Evolutionary conservation across 2,797 vertebrate species (phyloP).

Genomic region (Antennarius maculatus): DNA sequence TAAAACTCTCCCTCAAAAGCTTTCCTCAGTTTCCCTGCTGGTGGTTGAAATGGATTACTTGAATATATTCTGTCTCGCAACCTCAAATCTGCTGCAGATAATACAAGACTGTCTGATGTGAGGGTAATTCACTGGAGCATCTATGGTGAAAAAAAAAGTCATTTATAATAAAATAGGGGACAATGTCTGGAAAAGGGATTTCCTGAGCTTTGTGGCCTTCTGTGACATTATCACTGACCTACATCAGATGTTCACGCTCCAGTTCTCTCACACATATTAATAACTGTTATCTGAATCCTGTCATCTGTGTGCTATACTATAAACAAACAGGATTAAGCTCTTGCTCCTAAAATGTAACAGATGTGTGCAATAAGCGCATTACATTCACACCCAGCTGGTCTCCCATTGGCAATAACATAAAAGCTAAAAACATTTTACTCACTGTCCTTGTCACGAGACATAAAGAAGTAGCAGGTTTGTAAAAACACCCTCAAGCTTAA

Average conservation of each 20-base stretch:
- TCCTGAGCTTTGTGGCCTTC: slow-evolving; percentile 32
- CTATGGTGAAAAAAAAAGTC: slow-evolving; percentile 17
- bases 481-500: slow-evolving; percentile 1
- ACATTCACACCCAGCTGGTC: slow-evolving; percentile 61
- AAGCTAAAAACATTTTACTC: neutral
- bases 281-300: slow-evolving; percentile 38
- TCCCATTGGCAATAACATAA: slow-evolving; percentile 7
- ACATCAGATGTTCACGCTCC: slow-evolving; percentile 55
- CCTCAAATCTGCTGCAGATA: slow-evolving; percentile 22
- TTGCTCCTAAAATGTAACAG: slow-evolving; percentile 48
- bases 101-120: neutral
- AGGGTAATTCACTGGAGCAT: neutral
- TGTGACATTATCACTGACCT: slow-evolving; percentile 63
- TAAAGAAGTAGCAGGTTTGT: neutral
- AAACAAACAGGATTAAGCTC: slow-evolving; percentile 64
- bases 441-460: neutral
- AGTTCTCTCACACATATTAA: slow-evolving; percentile 55
- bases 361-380: slow-evolving; percentile 64
- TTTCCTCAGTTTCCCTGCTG: slow-evolving; percentile 20
- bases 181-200: slow-evolving; percentile 60
- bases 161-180: slow-evolving; percentile 34
- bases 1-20: slow-evolving; percentile 1
- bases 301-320: slow-evolving; percentile 26
- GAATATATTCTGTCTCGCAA: slow-evolving; percentile 44
- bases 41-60: slow-evolving; percentile 12